Base-by-base conservation (phyloP, 2,113 vertebrate species). In the Paracyprichromis sp. region DNA sequence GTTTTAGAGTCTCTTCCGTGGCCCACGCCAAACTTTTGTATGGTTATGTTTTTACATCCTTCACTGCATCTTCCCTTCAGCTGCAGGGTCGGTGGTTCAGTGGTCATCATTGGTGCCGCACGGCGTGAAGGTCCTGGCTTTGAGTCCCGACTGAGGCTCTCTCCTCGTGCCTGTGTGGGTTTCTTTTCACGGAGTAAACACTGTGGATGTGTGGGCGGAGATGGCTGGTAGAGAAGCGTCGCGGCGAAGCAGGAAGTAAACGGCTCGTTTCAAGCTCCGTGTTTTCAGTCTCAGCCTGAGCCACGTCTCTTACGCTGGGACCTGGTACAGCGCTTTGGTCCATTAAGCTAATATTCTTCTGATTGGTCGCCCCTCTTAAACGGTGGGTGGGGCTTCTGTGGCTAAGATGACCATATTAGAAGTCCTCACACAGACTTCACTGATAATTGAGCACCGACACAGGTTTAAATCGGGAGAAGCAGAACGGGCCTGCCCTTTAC, bases 161-260 rank as follows among this genome's bases (percentile, higher is more conserved):
- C 38, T 73, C 24, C 16, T 76, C 6, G 6, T 31, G 26, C 43
- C 1, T n/a, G 24, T 11, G 43, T 78, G 71, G 71, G 26, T 50
- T 50, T 50, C 9, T 17, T 1, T 5, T 0, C 14, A 29, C 43
- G 50, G 21, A 8, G 14, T 0, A 76, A 47, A 26, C 69, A 1
- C 69, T 10, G 4, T 73, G 66, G 14, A 45, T 17, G 9, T 45
- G 43, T 73, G 14, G 38, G 21, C 8, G 11, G 29, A 69, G 19
- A 12, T 21, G 34, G 36, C 63, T 21, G 12, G 1, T 40, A 9
- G 69, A 7, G 13, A 45, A 26, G 38, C 12, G 8, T 6, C 6
- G 4, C 4, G 14, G 24, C 10, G 9, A 76, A 76, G 24, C 26
- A 19, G 71, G 71, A 76, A 76, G 24, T 76, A 47, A 29, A 50